Conservation (phyloP, 2,113 vertebrate genomes). For the Mohoua ochrocephala region DNA sequence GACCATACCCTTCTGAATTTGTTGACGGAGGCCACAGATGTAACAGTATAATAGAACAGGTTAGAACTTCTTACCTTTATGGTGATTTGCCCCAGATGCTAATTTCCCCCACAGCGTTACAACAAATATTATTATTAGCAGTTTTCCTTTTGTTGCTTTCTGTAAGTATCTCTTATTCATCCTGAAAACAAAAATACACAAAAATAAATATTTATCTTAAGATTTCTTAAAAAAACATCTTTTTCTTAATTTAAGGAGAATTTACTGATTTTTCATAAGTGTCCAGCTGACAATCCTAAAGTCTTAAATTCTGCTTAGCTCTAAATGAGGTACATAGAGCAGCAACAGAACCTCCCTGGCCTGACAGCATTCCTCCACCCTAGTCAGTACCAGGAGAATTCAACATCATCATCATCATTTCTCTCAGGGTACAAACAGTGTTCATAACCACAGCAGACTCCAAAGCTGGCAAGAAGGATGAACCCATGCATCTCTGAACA, state of each 20-base stretch:
- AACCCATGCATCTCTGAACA: neutral
- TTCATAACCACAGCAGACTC: neutral
- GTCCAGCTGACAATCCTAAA: neutral
- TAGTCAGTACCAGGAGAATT: neutral
- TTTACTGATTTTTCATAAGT: neutral
- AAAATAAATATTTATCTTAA: neutral
- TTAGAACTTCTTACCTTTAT: slow-evolving; percentile 81
- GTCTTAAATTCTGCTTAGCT: neutral
- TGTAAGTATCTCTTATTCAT: slow-evolving; percentile 90
- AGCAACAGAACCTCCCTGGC: neutral
- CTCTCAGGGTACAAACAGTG: neutral
- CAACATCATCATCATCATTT: neutral
- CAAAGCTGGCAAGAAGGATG: neutral
- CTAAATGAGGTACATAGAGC: neutral
- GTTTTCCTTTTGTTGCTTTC: slow-evolving; percentile 86
- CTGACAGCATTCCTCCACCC: neutral
- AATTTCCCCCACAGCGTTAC: slow-evolving; percentile 87
- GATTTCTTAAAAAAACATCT: neutral
- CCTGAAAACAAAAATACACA: slow-evolving; percentile 73
- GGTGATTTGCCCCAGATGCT: slow-evolving; percentile 79
- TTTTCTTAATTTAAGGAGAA: neutral
- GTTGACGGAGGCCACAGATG: neutral
- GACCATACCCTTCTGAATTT: neutral
- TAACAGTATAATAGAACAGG: neutral
- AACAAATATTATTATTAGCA: slow-evolving; percentile 89